A percentile compares a stretch with the other conserved stretches of the same genome.
Conservation (phyloP, 2,113 vertebrate genomes). For the Ageneiosus marmoratus region DNA sequence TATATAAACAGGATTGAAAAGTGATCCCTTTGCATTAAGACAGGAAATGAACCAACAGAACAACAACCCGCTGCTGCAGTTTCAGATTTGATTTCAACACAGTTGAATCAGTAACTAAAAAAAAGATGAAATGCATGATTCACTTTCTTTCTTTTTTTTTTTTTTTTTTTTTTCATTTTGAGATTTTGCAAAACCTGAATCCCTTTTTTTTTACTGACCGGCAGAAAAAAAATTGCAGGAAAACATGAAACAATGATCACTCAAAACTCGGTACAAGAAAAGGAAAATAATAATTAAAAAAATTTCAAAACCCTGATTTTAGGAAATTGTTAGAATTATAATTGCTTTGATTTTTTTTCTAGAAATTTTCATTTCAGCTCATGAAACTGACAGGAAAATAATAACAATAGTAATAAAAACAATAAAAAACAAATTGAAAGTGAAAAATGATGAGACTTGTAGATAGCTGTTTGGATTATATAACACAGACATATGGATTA, state of each 20-base stretch:
- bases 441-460: constrained; percentile 47
- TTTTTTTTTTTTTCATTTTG: constrained; percentile 83
- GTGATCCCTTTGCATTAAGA: constrained; percentile 93
- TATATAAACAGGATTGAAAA: constrained; percentile 99
- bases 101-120: constrained; percentile 93
- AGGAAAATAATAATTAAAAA: constrained; percentile 37
- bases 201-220: constrained; percentile 91
- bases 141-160: constrained; percentile 61
- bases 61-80: constrained; percentile 91
- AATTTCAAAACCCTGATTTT: constrained; percentile 61
- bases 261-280: background rate
- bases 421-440: background rate
- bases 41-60: constrained; percentile 93
- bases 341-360: constrained; percentile 49
- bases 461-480: constrained; percentile 52
- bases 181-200: constrained; percentile 90
- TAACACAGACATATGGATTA: constrained; percentile 44
- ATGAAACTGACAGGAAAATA: constrained; percentile 34
- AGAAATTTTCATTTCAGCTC: constrained; percentile 22
- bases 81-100: constrained; percentile 96
- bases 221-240: constrained; percentile 88
- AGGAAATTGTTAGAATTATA: constrained; percentile 35
- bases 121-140: constrained; percentile 92
- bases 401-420: background rate
- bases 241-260: constrained; percentile 69